Evolutionary conservation across 2,797 vertebrate species (phyloP), one percentile per base, ranked within the genome.

Genomic region (Crenichthys baileyi): DNA sequence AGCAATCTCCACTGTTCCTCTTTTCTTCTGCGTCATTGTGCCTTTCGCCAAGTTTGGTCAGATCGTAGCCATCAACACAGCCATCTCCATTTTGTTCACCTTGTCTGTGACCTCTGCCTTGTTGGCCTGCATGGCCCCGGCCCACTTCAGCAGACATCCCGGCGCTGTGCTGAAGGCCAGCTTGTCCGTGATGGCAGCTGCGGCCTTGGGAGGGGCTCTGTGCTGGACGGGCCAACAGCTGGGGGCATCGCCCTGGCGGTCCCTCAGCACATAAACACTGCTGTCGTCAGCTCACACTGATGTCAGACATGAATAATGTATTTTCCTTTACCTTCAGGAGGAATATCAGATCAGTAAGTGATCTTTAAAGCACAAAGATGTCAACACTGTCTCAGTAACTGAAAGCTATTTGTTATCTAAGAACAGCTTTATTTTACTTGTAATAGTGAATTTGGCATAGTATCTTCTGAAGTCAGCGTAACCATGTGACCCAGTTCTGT

Each of bases 11-110:
- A 98, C 98, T 0, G 91, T 99, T 56, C 98, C 98, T 0, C 97
- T 99, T 22, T 98, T 98, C 94, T 99, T 99, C 92, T 99, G 98
- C 88, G 97, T 99, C 93, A 99, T 99, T 0, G 98, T 98, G 86
- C 98, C 98, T 50, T 99, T 99, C 0, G 98, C 98, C 73, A 99
- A 99, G 86, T 99, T 99, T 0, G 98, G 98, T 82, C 98, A 99
- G 95, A 99, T 99, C 0, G 98, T 99, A 83, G 98, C 98, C 6
- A 97, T 99, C 80, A 99, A 98, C 96, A 99, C 98, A 0, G 96
- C 94, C 0, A 92, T 98, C n/a, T 99, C 98, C 90, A 97, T 99
- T 88, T 83, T 97, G 20, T 98, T 98, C 94, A 98, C 98, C 0
- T 84, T 99, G 56, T 97, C 97, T 0, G 96, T 98, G 86, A 98